Evolutionary conservation across 2,113 vertebrate species (phyloP), one percentile per base, ranked within the genome.

Genomic region (Nothobranchius furzeri): DNA sequence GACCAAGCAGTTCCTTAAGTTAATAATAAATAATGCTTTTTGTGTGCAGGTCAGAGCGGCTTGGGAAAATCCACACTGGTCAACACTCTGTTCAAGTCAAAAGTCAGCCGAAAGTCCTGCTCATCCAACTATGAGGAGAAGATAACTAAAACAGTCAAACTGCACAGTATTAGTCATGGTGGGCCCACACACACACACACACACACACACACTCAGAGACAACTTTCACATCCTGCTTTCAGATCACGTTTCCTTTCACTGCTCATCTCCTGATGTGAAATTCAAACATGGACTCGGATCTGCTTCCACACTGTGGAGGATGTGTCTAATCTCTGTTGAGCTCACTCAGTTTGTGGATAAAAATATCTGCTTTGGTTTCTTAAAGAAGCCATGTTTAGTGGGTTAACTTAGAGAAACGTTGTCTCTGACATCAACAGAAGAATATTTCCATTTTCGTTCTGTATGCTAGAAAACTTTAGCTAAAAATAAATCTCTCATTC

Each of bases 21-120:
- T 40, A 30, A 30, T 30, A 30, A 30, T 30, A 30, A 30, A 30
- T 3, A 40, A 40, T 40, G 37, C 3, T 6, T 46, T 25, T 13
- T 62, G 14, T 78, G 12, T 62, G 0, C 88, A 99, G 97, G 97
- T 90, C 96, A 98, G 89, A 98, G 96, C 0, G 97, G 97, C 59
- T 85, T 99, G 79, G 97, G 97, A n/a, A 99, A 99, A 75, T 99
- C 97, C 0, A 99, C 97, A 0, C 94, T 99, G 85, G 93, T 99
- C 79, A 97, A 97, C 94, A 99, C 97, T 0, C 89, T 99, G 55
- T 99, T 99, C 92, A 99, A 95, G 87, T 97, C 96, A 79, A 96
- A 97, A 89, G 91, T 97, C 81, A 97, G 92, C 88, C 90, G 95
- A 68, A 96, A 95, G 78, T 92, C 95, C 17, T 90, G 90, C 0